Base-by-base conservation (phyloP, 2,888 invertebrate genomes). In the Cheilosia pagana region DNA sequence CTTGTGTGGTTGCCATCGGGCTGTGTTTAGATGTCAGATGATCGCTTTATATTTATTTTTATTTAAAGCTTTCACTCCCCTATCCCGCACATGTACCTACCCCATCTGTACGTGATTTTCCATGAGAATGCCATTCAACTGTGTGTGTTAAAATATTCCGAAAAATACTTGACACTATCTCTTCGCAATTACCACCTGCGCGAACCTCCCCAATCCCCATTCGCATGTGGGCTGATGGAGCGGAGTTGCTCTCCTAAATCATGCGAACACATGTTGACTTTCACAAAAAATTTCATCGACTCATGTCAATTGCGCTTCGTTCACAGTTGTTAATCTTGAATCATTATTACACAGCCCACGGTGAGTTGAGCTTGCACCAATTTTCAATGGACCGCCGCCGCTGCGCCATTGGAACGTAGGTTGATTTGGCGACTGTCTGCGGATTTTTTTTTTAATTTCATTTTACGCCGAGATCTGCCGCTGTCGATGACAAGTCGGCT, bases 221-320 rank as follows among this genome's bases (percentile, higher is more conserved):
- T 39, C 28, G n/a, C 50, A 77, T 67, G 71, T 72, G 76, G 71
- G 63, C 12, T 50, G 62, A 41, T 45, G 6, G 1, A 21, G 48
- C 39, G 71, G 63, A 82, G 77, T 55, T 55, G 82, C 60, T 72
- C 83, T 74, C 68, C 79, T 78, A 57, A 74, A 79, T 79, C 79
- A 79, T 65, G 43, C 74, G 68, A 74, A 78, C 83, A 79, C 74
- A 83, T 79, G 78, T 74, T 79, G 52, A 83, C 83, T 83, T 83
- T 83, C 83, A 83, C 83, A 67, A 70, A 35, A 83, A 78, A 74
- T 50, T 83, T 83, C 78, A 83, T 83, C 79, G 83, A 74, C 74
- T 79, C 83, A 70, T 83, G 83, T 83, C 83, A 83, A 83, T 83
- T 79, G 78, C 59, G 83, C 74, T 74, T 83, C 83, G 78, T 43